Percentiles rank a stretch among this genome's conserved stretches.
Evolutionary conservation across 2,797 vertebrate species (phyloP).

Genomic region (Propithecus perrieri): DNA sequence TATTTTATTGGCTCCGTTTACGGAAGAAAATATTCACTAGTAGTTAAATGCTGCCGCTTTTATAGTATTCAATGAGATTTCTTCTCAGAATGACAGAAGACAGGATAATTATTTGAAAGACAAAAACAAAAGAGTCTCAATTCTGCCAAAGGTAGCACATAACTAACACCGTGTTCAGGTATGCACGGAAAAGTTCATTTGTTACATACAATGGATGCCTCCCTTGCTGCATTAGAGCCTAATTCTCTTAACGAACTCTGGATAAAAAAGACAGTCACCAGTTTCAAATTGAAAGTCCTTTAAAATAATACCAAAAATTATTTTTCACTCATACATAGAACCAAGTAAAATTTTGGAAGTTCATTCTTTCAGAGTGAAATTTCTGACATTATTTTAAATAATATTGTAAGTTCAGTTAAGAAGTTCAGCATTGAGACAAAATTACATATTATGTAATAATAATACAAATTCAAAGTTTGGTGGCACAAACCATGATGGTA

Average conservation of each 20-base stretch:
- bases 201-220: not conserved
- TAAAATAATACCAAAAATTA: not conserved
- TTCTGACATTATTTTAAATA: not conserved
- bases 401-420: not conserved
- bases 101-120: not conserved
- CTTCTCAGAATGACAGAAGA: not conserved
- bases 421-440: not conserved
- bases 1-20: not conserved
- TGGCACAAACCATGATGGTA: not conserved
- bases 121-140: not conserved
- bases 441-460: not conserved
- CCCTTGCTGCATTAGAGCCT: not conserved
- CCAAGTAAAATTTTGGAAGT: constrained; percentile 30
- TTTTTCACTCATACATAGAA: not conserved
- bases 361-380: not conserved
- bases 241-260: not conserved
- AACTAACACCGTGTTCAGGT: not conserved
- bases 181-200: not conserved
- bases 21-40: not conserved
- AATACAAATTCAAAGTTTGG: not conserved
- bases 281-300: constrained; percentile 23
- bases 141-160: not conserved
- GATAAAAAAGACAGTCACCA: not conserved
- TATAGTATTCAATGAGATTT: not conserved
- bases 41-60: not conserved